Conservation (phyloP, 2,888 invertebrate species). For the Agonopterix heracliana region DNA sequence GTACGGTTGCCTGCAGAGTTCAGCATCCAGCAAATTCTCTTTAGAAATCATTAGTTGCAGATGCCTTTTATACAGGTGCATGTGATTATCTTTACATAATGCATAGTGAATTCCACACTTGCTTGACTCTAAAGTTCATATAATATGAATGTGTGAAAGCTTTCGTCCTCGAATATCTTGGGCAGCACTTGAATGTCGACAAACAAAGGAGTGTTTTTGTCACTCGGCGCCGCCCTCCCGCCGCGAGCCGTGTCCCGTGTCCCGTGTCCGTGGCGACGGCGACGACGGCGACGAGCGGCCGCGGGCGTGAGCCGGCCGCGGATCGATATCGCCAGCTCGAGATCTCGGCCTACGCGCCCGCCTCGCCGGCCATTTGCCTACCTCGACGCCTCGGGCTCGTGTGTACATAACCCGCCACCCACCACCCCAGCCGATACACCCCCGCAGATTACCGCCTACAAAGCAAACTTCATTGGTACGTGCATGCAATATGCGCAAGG, state of each 20-base stretch:
- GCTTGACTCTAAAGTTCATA: too few relatives aligned
- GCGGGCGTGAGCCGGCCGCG: conserved; percentile 50
- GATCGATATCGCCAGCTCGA: conserved; percentile 68
- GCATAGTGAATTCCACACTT: too few relatives aligned
- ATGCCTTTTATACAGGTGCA: too few relatives aligned
- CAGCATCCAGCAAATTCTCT: too few relatives aligned
- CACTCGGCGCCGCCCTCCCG: conserved; percentile 59
- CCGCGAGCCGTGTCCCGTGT: conserved; percentile 49
- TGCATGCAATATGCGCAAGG: conserved; percentile 76
- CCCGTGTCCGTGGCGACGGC: conserved; percentile 58
- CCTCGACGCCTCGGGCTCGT: conserved; percentile 74
- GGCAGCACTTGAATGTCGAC: conserved; percentile 38
- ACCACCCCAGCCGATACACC: conserved; percentile 63
- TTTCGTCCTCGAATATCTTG: conserved; percentile 13
- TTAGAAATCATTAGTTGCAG: too few relatives aligned
- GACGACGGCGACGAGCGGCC: conserved; percentile 54
- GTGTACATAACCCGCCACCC: conserved; percentile 72
- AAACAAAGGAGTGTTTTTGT: conserved; percentile 74
- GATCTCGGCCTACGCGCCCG: conserved; percentile 72
- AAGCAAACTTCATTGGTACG: conserved; percentile 76
- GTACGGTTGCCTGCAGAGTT: too few relatives aligned
- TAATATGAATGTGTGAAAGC: too few relatives aligned
- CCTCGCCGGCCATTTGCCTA: conserved; percentile 75
- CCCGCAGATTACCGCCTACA: conserved; percentile 75
- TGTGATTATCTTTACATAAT: too few relatives aligned